phyloP scores from a whole-genome alignment of 2,888 invertebrate species.

The Trimorus sp. region DNA sequence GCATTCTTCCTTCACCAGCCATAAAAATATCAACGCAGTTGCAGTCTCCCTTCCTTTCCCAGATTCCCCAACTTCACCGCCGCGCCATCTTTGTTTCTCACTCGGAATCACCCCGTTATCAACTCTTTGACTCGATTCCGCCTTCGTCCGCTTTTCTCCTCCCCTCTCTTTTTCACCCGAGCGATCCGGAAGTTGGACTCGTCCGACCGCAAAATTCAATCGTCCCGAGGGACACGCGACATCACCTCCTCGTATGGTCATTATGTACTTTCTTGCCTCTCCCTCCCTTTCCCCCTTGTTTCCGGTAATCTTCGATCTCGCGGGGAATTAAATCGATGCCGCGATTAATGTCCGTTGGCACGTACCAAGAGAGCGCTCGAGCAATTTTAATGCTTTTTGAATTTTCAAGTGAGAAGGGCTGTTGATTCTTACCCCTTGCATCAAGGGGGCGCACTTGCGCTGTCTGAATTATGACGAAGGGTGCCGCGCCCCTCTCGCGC shows the following conservation, averaged over 20 bases:
- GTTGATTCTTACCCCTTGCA: constrained; percentile 50
- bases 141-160: constrained; percentile 1
- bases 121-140: constrained; percentile 24
- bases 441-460: constrained; percentile 24
- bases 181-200: constrained; percentile 35
- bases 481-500: constrained; percentile 20
- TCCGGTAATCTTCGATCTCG: not conserved
- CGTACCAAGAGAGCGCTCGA: constrained; percentile 52
- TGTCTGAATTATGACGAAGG: constrained; percentile 37
- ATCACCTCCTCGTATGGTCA: constrained; percentile 13
- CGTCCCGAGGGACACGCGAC: not conserved
- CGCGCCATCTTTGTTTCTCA: constrained; percentile 12
- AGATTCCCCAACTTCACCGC: not conserved
- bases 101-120: constrained; percentile 19
- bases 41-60: too few species aligned
- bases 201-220: constrained; percentile 50
- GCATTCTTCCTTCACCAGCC: too few species aligned
- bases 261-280: constrained; percentile 21
- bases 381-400: constrained; percentile 60
- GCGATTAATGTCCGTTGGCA: constrained; percentile 59
- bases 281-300: constrained; percentile 8
- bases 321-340: constrained; percentile 52
- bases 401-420: constrained; percentile 57
- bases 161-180: constrained; percentile 34
- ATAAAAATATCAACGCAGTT: too few species aligned